These are phyloP conservation scores for Drosophila setifemur DNA, from an alignment of 1,140 invertebrate species.

Conservation along the genomic window DNA sequence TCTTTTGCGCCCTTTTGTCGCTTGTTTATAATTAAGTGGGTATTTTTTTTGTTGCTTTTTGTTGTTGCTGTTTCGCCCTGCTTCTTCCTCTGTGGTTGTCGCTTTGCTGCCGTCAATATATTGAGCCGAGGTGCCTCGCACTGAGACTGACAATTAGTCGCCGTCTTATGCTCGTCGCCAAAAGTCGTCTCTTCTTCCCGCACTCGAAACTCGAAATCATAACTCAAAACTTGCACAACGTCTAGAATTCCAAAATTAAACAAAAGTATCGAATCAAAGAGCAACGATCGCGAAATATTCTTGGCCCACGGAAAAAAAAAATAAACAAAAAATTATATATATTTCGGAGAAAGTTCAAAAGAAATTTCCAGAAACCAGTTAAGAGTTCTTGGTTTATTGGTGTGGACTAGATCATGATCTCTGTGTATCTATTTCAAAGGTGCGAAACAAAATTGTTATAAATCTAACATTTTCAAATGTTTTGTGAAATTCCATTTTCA, in stretches of 20 bases:
- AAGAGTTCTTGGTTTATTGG: neutral
- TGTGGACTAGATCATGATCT: slow-evolving; percentile 34
- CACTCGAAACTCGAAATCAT: slow-evolving; percentile 30
- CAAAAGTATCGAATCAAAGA: neutral
- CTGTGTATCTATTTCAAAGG: slow-evolving; percentile 36
- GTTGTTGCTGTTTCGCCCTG: slow-evolving; percentile 30
- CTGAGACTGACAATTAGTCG: slow-evolving; percentile 78
- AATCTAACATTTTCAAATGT: neutral
- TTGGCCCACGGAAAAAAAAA: neutral
- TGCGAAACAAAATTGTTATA: slow-evolving; percentile 9
- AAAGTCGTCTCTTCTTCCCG: slow-evolving; percentile 67
- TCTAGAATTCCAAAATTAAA: slow-evolving; percentile 1
- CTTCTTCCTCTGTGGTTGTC: slow-evolving; percentile 68
- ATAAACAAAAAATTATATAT: too few relatives aligned
- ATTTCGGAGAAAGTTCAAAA: neutral
- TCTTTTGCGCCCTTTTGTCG: slow-evolving; percentile 80
- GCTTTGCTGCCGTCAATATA: slow-evolving; percentile 75
- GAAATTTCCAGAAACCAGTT: neutral
- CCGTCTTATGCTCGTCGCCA: slow-evolving; percentile 80
- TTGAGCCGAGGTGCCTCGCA: slow-evolving; percentile 65
- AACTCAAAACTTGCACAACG: slow-evolving; percentile 50
- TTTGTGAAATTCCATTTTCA: neutral
- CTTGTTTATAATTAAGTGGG: slow-evolving; percentile 81
- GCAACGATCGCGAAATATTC: slow-evolving; percentile 14
- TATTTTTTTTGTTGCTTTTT: slow-evolving; percentile 66